Conservation (phyloP, 2,113 vertebrate species). For the Melanerpes formicivorus region DNA sequence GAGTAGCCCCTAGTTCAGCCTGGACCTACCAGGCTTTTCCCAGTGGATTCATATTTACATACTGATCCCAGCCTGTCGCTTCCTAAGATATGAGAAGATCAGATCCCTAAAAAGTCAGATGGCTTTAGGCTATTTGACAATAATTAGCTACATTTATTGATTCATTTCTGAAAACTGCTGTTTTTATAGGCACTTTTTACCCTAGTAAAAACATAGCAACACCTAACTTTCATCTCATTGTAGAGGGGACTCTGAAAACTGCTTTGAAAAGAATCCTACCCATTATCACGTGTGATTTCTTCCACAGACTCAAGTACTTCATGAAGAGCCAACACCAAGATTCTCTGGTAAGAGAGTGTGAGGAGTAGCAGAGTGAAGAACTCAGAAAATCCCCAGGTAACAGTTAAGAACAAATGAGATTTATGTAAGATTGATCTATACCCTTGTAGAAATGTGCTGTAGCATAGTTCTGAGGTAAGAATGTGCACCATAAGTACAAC, state of each 20-base stretch:
- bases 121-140: neutral
- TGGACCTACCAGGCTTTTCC: neutral
- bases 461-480: neutral
- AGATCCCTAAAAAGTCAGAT: neutral
- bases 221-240: neutral
- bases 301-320: neutral
- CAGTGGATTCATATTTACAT: neutral
- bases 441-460: neutral
- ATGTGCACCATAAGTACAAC: accelerated
- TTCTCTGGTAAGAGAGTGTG: accelerated
- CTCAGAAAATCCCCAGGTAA: neutral
- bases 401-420: neutral
- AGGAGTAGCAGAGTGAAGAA: neutral
- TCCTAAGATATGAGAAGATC: neutral
- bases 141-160: neutral
- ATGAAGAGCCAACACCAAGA: neutral
- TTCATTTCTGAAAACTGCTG: neutral
- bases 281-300: neutral
- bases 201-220: neutral
- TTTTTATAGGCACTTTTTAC: neutral
- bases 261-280: neutral
- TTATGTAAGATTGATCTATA: neutral
- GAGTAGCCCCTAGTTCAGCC: conserved; percentile 20
- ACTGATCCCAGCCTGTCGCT: neutral
- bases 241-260: neutral